Evolutionary conservation across 1,140 invertebrate species (phyloP), one percentile per base, ranked within the genome.

Genomic region (Rhopalosiphum padi): DNA sequence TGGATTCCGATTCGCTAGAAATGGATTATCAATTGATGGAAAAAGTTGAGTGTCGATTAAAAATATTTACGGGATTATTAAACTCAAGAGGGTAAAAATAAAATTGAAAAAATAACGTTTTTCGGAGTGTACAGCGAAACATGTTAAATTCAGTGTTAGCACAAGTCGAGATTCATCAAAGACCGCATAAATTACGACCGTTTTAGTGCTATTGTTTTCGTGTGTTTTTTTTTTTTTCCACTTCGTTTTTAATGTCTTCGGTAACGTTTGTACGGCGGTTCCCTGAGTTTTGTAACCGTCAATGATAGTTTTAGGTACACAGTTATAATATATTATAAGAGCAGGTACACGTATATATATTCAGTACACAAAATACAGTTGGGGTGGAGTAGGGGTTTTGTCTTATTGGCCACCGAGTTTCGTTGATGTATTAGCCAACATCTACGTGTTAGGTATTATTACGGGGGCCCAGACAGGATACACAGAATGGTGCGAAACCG

Each of bases 401-500:
- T 92, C 68, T 92, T 83, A 92, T 85, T 83, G 91, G 68, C 46
- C 46, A 43, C 60, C 41, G 41, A 82, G 91, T 83, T 85, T 37
- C 30, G 91, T 92, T 23, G 68, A 83, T 51, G 46, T 91, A 82
- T 82, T 91, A 91, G 90, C 60, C 60, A 77, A 92, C 91, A 48
- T 92, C 60, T 92, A 92, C 77, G 91, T 83, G 91, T 92, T 83
- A 48, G 68, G 91, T 37, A 35, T 93, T 93, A 85, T 93, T 93
- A 85, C 82, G 25, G 91, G 48, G 82, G 46, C 91, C 48, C 48
- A 83, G 91, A 93, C 91, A 93, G 91, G 91, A 93, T 93, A 86
- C 77, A 86, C 46, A 93, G 91, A 93, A 93, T 55, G 91, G 91
- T 93, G 91, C 91, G 91, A 93, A 93, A 93, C 91, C 91, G 91